phyloP scores from a whole-genome alignment of 2,888 invertebrate species.

The Ophioninae sp. region DNA sequence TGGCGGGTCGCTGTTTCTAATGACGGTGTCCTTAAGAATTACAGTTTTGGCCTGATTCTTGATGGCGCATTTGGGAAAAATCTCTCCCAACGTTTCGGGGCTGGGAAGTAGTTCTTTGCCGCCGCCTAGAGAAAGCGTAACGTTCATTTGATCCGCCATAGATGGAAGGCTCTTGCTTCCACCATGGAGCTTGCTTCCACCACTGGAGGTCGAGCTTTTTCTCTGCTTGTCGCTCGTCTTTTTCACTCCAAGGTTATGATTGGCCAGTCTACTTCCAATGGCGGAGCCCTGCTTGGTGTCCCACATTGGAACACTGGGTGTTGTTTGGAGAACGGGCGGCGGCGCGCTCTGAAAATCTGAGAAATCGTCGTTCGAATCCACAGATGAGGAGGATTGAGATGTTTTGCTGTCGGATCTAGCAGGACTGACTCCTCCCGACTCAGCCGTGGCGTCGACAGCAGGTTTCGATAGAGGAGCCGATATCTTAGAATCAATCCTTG shows the following conservation, averaged over 20 bases:
- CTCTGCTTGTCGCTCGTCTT: conserved; percentile 75
- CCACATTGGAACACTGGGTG: conserved; percentile 72
- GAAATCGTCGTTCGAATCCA: conserved; percentile 80
- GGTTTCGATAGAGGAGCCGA: neutral
- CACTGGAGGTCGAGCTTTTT: conserved; percentile 65
- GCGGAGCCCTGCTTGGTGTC: conserved; percentile 78
- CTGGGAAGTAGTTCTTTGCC: conserved; percentile 43
- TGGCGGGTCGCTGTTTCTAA: conserved; percentile 73
- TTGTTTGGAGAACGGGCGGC: conserved; percentile 25
- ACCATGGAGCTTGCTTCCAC: conserved; percentile 37
- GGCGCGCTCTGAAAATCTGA: conserved; percentile 82
- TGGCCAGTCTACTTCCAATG: conserved; percentile 81
- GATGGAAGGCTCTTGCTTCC: neutral
- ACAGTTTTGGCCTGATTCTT: conserved; percentile 78
- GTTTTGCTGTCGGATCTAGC: conserved; percentile 16
- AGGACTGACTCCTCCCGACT: neutral
- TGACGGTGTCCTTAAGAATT: conserved; percentile 78
- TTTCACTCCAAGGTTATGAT: conserved; percentile 81
- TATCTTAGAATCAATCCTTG: conserved; percentile 50
- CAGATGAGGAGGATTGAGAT: conserved; percentile 43
- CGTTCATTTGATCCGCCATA: conserved; percentile 7
- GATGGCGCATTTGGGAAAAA: conserved; percentile 78
- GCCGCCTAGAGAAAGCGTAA: neutral
- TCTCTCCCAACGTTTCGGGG: conserved; percentile 66
- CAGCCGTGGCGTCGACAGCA: neutral